Evolutionary conservation across 2,797 vertebrate species (phyloP), one percentile per base, ranked within the genome.

Genomic region (Neosilurus mollespiculum): DNA sequence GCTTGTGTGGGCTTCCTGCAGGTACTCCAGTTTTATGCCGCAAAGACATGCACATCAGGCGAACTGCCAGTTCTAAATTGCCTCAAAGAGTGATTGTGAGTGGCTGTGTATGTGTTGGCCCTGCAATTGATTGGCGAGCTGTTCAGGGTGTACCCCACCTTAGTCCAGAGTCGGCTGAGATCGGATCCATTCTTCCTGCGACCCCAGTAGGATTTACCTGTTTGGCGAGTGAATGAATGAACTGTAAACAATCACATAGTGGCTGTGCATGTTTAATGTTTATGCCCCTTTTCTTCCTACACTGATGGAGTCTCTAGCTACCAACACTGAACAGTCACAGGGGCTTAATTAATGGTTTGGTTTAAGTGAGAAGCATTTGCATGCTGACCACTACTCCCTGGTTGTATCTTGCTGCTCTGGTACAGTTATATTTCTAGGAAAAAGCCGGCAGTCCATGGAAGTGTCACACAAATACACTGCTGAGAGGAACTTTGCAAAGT

Each of bases 391-490:
- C 54, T 20, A 22, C 49, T 66, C 30, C 49, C 16, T 34, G 24
- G 16, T 54, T 80, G n/a, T 66, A 11, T 20, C 78, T 30, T 62
- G 1, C 18, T 59, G 78, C 51, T 81, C 82, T 80, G 65, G 83
- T 78, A 81, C 37, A 53, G 73, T 83, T 87, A 87, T 70, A 80
- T 88, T 81, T 69, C 78, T 58, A 71, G 69, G 22, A 20, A 51
- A 51, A 70, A 51, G 69, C 43, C 43, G 34, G 83, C 49, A 70
- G 61, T 54, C 24, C 51, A 18, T 56, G 53, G 16, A 75, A 20
- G 71, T 15, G 1, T 73, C 43, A 43, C 67, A 49, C 1, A 12
- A 70, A 22, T 37, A n/a, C 4, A 2, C 43, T 51, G 71, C 71
- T 5, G 10, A 12, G 53, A 56, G 26, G 7, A 59, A 22, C 56